Evolutionary conservation across 2,888 invertebrate species (phyloP).

Genomic region (Stenolophus ochropezus): DNA sequence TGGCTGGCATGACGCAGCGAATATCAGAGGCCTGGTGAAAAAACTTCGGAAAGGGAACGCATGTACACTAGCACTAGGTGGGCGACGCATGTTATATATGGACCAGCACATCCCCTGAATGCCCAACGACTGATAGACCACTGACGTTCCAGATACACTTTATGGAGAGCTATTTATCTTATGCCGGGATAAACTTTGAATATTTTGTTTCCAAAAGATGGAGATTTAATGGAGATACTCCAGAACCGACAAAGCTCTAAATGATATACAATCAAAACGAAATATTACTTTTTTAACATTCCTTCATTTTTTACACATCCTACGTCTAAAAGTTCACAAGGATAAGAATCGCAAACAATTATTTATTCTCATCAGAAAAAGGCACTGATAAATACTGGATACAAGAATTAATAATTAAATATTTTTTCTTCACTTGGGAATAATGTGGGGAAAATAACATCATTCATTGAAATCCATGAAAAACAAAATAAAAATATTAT

Average conservation of each 20-base stretch:
- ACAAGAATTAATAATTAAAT: no score
- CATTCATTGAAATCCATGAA: no score
- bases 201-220: conserved; percentile 27
- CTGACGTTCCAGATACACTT: background rate
- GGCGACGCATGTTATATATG: conserved; percentile 30
- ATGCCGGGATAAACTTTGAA: conserved; percentile 4
- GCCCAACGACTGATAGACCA: conserved; percentile 10
- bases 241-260: background rate
- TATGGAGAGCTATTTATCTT: conserved; percentile 26
- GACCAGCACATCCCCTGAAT: background rate
- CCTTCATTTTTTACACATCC: background rate
- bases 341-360: no score
- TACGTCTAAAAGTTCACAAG: background rate
- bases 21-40: conserved; percentile 7
- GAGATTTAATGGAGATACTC: background rate
- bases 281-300: background rate
- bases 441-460: no score
- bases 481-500: no score
- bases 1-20: background rate
- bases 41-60: background rate
- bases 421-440: no score
- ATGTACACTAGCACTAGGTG: background rate
- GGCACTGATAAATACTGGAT: no score
- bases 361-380: no score
- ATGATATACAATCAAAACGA: background rate